Base-by-base conservation (phyloP, 2,113 vertebrate genomes). In the Embiotoca jacksoni region DNA sequence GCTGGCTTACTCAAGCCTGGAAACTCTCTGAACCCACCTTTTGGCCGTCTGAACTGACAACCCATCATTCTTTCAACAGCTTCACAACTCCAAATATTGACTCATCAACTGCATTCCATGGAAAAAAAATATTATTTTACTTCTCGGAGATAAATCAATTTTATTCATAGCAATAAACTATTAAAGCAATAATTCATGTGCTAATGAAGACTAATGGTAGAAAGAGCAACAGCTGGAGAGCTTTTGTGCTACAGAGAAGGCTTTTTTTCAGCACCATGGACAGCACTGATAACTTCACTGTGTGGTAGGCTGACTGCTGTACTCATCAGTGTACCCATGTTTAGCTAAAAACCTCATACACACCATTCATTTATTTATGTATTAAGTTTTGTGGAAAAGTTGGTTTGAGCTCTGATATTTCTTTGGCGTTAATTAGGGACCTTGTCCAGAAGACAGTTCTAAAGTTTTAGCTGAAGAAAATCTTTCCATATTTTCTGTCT, bases 221-320 rank as follows among this genome's bases (percentile, higher is more conserved):
- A 66, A 11, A 47, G 11, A 52, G 63, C 15, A 47, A 31, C 58
- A 15, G 30, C 36, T 36, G 36, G 23, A 41, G 61, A 49, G 5
- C 33, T 60, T 52, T 61, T 62, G 10, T 59, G 41, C 50, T 62
- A 4, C 31, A 61, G 37, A 75, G 23, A 23, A 23, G 52, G n/a
- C 59, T 77, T 23, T 60, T 3, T 64, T 81, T 88, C 82, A 88
- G 86, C 65, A 87, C 82, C 83, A 82, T 36, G 77, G 85, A 88
- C 78, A 86, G 78, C 44, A 9, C 63, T 59, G 66, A 50, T 50
- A 54, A 47, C 41, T 73, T 71, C 6, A 47, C 44, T 31, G 47
- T 57, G 72, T 75, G 39, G 64, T 56, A 59, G 7, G 35, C 41
- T 53, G 74, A 71, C 37, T 44, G 54, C 72, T 33, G 39, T 83